Evolutionary conservation across 2,113 vertebrate genomes (phyloP).

Genomic region (Thermophis baileyi): DNA sequence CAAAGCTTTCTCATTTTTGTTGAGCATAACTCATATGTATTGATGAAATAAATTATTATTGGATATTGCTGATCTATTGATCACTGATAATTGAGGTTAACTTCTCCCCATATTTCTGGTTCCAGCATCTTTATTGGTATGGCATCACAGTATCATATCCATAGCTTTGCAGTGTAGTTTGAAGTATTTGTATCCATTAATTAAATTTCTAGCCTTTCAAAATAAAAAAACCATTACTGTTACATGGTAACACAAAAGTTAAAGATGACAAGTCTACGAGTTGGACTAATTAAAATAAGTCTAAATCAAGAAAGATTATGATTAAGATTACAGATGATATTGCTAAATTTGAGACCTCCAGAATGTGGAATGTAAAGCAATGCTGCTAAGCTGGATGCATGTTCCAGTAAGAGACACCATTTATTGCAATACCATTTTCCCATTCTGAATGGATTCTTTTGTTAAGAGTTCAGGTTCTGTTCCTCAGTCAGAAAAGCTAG

Average conservation of each 20-base stretch:
- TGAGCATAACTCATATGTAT: background rate
- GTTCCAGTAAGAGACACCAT: background rate
- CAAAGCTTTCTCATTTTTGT: background rate
- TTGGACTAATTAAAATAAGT: background rate
- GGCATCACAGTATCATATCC: background rate
- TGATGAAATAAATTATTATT: background rate
- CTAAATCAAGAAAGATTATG: background rate
- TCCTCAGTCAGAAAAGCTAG: conserved; percentile 19
- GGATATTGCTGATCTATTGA: background rate
- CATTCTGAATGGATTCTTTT: conserved; percentile 11
- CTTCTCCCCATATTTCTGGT: background rate
- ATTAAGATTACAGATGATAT: background rate
- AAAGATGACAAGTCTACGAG: background rate
- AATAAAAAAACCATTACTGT: background rate
- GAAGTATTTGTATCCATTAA: background rate
- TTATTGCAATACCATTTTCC: background rate
- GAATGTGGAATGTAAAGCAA: background rate
- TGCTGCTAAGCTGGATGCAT: background rate
- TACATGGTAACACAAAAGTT: background rate
- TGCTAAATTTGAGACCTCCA: background rate
- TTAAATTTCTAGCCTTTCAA: background rate
- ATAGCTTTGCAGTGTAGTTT: background rate
- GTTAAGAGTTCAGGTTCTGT: conserved; percentile 1
- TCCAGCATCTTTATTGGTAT: background rate
- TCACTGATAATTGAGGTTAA: background rate